Evolutionary conservation across 2,113 vertebrate genomes (phyloP), one percentile per base, ranked within the genome.

Genomic region (Menura novaehollandiae): DNA sequence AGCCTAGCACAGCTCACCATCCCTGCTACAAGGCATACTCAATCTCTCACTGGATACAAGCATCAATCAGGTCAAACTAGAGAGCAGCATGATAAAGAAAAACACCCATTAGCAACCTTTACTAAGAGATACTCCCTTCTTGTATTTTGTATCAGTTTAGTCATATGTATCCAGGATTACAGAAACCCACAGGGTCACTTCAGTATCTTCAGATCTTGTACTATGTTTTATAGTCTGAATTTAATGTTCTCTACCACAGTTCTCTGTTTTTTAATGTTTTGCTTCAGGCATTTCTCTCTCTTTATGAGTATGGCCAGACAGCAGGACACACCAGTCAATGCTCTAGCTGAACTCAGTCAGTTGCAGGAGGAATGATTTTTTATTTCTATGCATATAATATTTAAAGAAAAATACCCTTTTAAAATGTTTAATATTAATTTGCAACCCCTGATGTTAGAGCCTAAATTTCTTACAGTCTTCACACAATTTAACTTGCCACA

Each of bases 271-370:
- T 93, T 81, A 94, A 66, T 77, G 86, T 76, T 91, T 89, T 89
- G 89, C 93, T 92, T 87, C 68, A 81, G 96, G 93, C 94, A 78
- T 74, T 86, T 95, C 47, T 91, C 55, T 69, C 32, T 74, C 55
- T 89, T 79, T 66, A 62, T 21, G 85, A 88, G 55, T 15, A 79
- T 7, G 39, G 83, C 84, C 64, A 84, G 68, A 77, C 15, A 9
- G 72, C 67, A 77, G 63, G 82, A 93, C 67, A 84, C 35, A 83
- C 35, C 35, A 93, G 63, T 77, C 79, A 90, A 17, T 80, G 90
- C 43, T 90, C 24, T 47, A 62, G 81, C 72, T 76, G 82, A 80
- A 73, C 33, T 89, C 89, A 63, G 41, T 7, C 81, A 71, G 71
- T 14, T 43, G 51, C 27, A 89, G 59, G 13, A 88, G 43, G n/a